Percentiles rank a stretch among this genome's conserved stretches.
Conservation (phyloP, 2,888 invertebrate species). For the Entomobrya multifasciata region DNA sequence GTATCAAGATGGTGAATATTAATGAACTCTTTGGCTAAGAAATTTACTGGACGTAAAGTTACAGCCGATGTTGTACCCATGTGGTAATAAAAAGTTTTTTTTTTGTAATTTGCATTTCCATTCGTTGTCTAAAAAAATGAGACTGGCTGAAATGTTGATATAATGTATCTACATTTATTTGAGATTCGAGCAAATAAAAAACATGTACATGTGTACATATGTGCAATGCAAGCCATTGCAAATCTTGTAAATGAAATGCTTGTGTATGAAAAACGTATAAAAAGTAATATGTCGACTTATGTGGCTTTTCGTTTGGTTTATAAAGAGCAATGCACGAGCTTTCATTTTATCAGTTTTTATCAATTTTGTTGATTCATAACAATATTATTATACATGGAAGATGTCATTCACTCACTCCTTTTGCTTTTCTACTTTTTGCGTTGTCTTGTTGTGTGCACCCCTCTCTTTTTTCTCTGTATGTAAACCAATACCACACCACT, state of each 20-base stretch:
- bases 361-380: conserved; percentile 32
- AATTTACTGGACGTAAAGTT: too few relatives aligned
- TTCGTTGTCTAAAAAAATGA: not conserved
- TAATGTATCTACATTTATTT: not conserved
- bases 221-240: not conserved
- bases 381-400: conserved; percentile 10
- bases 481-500: conserved; percentile 3
- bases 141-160: too few relatives aligned
- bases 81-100: too few relatives aligned
- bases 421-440: not conserved
- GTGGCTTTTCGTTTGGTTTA: conserved; percentile 29
- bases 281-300: not conserved
- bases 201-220: not conserved
- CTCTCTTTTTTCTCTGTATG: not conserved
- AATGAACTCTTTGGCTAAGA: too few relatives aligned
- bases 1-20: too few relatives aligned
- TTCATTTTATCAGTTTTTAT: conserved; percentile 28
- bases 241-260: not conserved
- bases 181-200: not conserved
- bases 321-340: conserved; percentile 43
- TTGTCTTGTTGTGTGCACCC: not conserved
- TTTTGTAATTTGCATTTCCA: not conserved
- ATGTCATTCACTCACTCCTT: conserved; percentile 26
- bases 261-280: not conserved
- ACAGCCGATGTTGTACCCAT: too few relatives aligned